Evolutionary conservation across 1,140 invertebrate genomes (phyloP), one percentile per base, ranked within the genome.

Genomic region (Cheumatopsyche charites): DNA sequence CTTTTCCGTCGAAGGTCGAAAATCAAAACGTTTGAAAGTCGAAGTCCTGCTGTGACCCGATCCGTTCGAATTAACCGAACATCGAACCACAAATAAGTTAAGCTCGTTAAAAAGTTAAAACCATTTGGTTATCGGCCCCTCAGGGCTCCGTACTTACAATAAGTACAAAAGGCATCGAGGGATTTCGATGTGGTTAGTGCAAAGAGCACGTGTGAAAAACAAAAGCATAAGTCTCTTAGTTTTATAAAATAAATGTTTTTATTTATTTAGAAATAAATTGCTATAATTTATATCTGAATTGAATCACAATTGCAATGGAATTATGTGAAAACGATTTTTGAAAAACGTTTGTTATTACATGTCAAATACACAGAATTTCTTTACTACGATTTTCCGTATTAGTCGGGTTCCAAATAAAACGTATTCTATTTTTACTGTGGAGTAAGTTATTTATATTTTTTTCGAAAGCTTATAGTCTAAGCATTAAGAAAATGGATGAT

Each of bases 101-200:
- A 67, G 65, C 65, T 67, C 65, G 65, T 67, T 67, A 67, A 67
- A 67, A 67, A 67, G 65, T 67, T 67, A 36, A 36, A 17, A 52
- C 43, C 65, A 26, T 67, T 67, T 19, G 17, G 65, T 17, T 67
- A 67, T 67, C 23, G 65, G 65, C 29, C 29, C 29, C 29, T 36
- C 9, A 36, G 29, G 29, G 29, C 29, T 43, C n/a, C 13, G 13
- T n/a, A 49, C 45, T 5, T 49, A 49, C 17, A 49, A 19, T 49
- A 49, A 49, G 17, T 5, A 49, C 13, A 49, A 49, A 15, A n/a
- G 45, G 45, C 13, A 36, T 49, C 17, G 13, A 13, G 45, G 45
- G 45, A 13, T 3, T 49, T 5, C 13, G 7, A 43, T 15, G 5
- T 49, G 4, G 45, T 49, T 49, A 19, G 45, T 49, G n/a, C n/a